Evolutionary conservation across 2,797 vertebrate species (phyloP).

Genomic region (Gadopsis bispinosus): DNA sequence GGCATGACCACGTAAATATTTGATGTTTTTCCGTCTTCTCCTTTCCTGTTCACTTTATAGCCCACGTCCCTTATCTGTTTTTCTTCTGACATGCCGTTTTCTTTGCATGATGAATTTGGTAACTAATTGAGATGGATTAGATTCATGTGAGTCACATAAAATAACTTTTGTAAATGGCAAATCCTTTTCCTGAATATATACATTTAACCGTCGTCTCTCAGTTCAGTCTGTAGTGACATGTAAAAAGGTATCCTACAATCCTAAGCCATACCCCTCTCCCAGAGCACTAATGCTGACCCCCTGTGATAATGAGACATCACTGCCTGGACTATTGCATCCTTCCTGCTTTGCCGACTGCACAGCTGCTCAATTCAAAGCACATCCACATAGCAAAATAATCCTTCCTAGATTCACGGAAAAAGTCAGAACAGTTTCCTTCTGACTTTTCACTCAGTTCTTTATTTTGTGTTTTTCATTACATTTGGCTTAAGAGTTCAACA

Average conservation of each 20-base stretch:
- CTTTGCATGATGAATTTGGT: neutral
- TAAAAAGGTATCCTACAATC: neutral
- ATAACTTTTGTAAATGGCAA: neutral
- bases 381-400: conserved; percentile 31
- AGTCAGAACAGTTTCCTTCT: conserved; percentile 38
- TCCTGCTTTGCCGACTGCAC: conserved; percentile 9
- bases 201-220: neutral
- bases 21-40: neutral
- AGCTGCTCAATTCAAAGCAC: conserved; percentile 29
- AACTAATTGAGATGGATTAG: neutral
- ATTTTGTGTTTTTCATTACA: conserved; percentile 63
- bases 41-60: neutral
- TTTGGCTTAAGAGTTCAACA: conserved; percentile 53
- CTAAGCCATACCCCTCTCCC: neutral
- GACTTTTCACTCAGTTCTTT: conserved; percentile 42
- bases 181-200: neutral
- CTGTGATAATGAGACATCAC: conserved; percentile 59
- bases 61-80: neutral
- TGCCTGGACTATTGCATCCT: conserved; percentile 11
- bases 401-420: conserved; percentile 32
- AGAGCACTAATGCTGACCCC: conserved; percentile 12
- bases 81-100: neutral
- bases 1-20: neutral
- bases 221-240: neutral
- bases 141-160: conserved; percentile 4